Evolutionary conservation across 2,113 vertebrate species (phyloP), one percentile per base, ranked within the genome.

Genomic region (Turdus rufiventris): DNA sequence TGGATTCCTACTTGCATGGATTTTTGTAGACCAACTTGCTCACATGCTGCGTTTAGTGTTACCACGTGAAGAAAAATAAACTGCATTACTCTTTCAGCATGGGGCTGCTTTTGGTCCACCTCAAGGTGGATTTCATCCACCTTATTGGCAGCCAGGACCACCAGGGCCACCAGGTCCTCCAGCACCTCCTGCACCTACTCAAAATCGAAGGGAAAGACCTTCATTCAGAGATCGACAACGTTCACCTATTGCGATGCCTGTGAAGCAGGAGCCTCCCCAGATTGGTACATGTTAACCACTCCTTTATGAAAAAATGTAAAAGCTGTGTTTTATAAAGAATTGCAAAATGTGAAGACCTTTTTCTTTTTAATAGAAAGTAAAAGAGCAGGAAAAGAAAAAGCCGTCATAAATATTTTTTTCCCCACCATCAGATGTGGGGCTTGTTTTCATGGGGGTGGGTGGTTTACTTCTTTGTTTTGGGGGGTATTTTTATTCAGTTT

Each of bases 131-230:
- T 99, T 99, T 98, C 99, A 98, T 85, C 97, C 99, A 91, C 99
- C 99, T 77, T 99, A 99, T 97, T 99, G 99, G 99, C 99, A 99
- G 96, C 98, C 99, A 97, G 99, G 99, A 88, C 99, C 99, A 75
- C 98, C 98, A 96, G 98, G 98, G 92, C 98, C 98, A 54, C 98
- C 97, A 93, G 97, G 97, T 74, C 97, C 97, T 47, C 97, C 98
- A 91, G 98, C 98, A 54, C 98, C 98, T 89, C 97, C 98, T 60
- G 98, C 99, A n/a, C 99, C 99, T 89, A 98, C 98, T 89, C 99
- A 99, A 89, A 99, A 98, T 92, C 98, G 99, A 97, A 98, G 99
- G 94, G 99, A 99, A 91, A 98, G 99, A 54, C 98, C 99, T 15
- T 98, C 99, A 3, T 98, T 99, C 96, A 98, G 99, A 97, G 99